Base-by-base conservation (phyloP, 2,888 invertebrate species). In the Beris chalybata region DNA sequence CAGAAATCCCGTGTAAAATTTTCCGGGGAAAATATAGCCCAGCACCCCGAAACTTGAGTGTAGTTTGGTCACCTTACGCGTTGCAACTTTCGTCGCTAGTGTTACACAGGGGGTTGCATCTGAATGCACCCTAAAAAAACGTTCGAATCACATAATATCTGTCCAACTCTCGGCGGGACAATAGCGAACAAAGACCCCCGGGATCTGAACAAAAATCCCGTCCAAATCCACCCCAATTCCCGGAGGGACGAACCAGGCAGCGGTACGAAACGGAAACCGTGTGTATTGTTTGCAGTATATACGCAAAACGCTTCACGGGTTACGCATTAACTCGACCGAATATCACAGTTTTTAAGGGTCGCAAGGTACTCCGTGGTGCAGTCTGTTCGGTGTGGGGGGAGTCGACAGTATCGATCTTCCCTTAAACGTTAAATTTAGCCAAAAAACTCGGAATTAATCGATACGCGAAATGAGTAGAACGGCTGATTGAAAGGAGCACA, bases 291-390 rank as follows among this genome's bases (percentile, higher is more conserved):
- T 59, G 30, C 29, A 6, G 30, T 9, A 12, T 31, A 13, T 50
- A 61, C 22, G 50, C 59, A 59, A 59, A 59, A 50, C 61, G 22
- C 2, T 52, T 15, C 61, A 52, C 61, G 61, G 61, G 50, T 61
- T 61, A 61, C 61, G 61, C 50, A 47, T 50, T 61, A 43, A 50
- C 30, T 61, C 38, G 61, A 43, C 52, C 50, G 50, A 50, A 50
- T 61, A 50, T 50, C 50, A 50, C 50, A 61, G 50, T 61, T 61
- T 61, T 52, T 15, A 50, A 61, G 61, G 61, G 61, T 61, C 43
- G 61, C 50, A 11, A 47, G 47, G 5, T 44, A 9, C 11, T 11
- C 44, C 9, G 44, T 44, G 44, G 9, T 11, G 11, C 44, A 9
- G 44, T 9, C 12, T 9, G 3, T 9, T 38, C 38, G 38, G 38